Evolutionary conservation across 2,797 vertebrate genomes (phyloP).

Genomic region (Bucorvus abyssinicus): DNA sequence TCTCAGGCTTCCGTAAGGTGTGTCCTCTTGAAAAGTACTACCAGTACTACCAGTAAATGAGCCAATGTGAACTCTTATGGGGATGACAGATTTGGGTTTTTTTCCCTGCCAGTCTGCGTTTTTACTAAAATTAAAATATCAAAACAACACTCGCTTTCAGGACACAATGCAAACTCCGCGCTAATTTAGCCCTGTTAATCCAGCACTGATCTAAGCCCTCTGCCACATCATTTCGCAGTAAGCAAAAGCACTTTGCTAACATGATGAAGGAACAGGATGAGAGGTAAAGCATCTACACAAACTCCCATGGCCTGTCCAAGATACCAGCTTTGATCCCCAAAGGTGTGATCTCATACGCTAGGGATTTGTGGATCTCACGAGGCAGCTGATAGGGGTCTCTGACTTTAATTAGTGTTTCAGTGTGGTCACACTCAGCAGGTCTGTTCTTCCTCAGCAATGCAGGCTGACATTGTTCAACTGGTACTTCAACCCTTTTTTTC

Average conservation of each 20-base stretch:
- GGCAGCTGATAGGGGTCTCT: not conserved
- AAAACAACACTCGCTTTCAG: not conserved
- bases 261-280: not conserved
- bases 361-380: not conserved
- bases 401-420: not conserved
- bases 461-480: not conserved
- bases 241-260: not conserved
- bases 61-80: not conserved
- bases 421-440: not conserved
- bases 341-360: not conserved
- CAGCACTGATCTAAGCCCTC: not conserved
- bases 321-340: not conserved
- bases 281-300: not conserved
- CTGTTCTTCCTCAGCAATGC: not conserved
- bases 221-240: not conserved
- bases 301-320: not conserved
- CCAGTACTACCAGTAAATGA: not conserved
- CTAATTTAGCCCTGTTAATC: not conserved
- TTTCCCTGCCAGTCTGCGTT: not conserved
- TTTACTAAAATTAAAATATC: slow-evolving; percentile 14
- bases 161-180: not conserved
- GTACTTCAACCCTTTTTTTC: not conserved
- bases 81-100: not conserved
- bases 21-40: not conserved
- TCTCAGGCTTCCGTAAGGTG: not conserved